Base-by-base conservation (phyloP, 2,797 vertebrate genomes). In the Tapirus indicus region DNA sequence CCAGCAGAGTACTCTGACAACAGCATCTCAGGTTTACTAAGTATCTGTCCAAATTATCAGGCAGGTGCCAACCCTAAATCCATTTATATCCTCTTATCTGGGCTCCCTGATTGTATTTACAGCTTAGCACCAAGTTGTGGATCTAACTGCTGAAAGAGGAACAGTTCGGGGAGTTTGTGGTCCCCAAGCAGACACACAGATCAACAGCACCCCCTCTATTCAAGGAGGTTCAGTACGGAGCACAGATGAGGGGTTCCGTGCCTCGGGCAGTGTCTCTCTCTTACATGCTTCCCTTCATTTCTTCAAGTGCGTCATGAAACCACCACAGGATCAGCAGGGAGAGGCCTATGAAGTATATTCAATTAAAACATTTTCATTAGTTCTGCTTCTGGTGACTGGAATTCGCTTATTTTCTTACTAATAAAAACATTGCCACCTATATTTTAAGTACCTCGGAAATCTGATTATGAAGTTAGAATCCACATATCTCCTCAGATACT, bases 391-490 rank as follows among this genome's bases (percentile, higher is more conserved):
- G 47, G 54, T 85, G 78, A 95, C 1, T 62, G 49, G 78, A 94
- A 75, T 94, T 87, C 58, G 66, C 44, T 74, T 23, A 38, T 74
- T 92, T 77, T 62, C 56, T 58, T 44, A 94, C 25, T 62, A 94
- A 75, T 80, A 84, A 88, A 91, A 77, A 47, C 32, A 20, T n/a
- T 64, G 44, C 54, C 72, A 32, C 60, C 88, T 75, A 52, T 21
- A 78, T 77, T 74, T 75, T 71, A 91, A 96, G 75, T 47, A 41
- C 79, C 77, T 56, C 47, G 94, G 77, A 86, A 95, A 77, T 49
- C 29, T 54, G 88, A 84, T 84, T 60, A 80, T 21, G 66, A 88
- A 47, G 7, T 92, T 86, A 72, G 66, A 90, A 80, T 25, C 90
- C 80, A 64, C 27, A 4, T 21, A 23, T 82, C 13, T 64, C 66